phyloP scores from a whole-genome alignment of 1,140 invertebrate species.

The Drosophila ambigua region DNA sequence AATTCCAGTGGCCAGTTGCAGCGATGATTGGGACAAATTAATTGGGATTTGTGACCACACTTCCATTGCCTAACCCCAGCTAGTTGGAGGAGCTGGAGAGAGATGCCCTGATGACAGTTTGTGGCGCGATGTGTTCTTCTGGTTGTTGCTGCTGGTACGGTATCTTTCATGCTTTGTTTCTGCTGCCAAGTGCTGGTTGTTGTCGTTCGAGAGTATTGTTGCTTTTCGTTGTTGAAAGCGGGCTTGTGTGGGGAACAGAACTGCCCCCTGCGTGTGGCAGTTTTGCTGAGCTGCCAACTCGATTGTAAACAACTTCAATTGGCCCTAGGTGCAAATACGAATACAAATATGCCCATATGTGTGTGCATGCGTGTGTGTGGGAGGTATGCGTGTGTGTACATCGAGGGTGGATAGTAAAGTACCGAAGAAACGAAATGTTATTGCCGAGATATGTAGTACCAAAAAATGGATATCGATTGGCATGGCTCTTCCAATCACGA shows the following conservation, averaged over 20 bases:
- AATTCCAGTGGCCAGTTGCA: slow-evolving; percentile 13
- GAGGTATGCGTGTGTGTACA: not conserved
- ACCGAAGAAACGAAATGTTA: too few relatives aligned
- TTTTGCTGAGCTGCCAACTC: slow-evolving; percentile 66
- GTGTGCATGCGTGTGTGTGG: slow-evolving; percentile 10
- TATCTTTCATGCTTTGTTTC: slow-evolving; percentile 11
- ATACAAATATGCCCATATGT: slow-evolving; percentile 47
- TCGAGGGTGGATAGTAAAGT: not conserved
- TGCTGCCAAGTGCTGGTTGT: slow-evolving; percentile 22
- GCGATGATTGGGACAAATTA: slow-evolving; percentile 29
- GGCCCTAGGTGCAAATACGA: slow-evolving; percentile 68
- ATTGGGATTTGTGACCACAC: slow-evolving; percentile 8
- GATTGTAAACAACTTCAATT: slow-evolving; percentile 77
- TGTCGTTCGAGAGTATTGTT: slow-evolving; percentile 2
- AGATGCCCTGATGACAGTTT: too few relatives aligned
- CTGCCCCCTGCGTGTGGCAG: slow-evolving; percentile 34
- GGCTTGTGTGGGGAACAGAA: too few relatives aligned
- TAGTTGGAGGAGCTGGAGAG: too few relatives aligned
- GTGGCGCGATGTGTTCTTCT: slow-evolving; percentile 14
- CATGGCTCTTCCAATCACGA: too few relatives aligned
- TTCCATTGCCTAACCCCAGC: slow-evolving; percentile 6
- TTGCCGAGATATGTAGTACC: too few relatives aligned
- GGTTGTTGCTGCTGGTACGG: slow-evolving; percentile 8
- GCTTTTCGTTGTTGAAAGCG: slow-evolving; percentile 7
- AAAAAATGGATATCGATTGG: too few relatives aligned